A percentile compares a stretch with the other conserved stretches of the same genome.
These are phyloP conservation scores for Gerris lacustris DNA, from an alignment of 2,888 invertebrate species.

Conservation along the genomic window DNA sequence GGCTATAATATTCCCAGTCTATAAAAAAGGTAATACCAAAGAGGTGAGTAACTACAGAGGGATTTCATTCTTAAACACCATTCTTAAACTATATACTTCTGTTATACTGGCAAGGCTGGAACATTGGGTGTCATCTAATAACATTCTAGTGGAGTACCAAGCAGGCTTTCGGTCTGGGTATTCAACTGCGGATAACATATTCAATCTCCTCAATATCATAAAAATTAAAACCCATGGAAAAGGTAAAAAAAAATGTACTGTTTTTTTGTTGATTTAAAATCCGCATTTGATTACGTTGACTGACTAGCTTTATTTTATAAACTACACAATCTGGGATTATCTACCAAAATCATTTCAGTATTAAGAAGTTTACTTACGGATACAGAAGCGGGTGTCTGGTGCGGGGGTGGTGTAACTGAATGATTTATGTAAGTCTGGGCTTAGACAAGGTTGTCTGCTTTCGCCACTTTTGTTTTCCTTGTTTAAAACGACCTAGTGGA, in stretches of 20 bases:
- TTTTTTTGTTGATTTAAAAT: constrained; percentile 20
- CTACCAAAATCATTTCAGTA: constrained; percentile 10
- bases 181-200: constrained; percentile 15
- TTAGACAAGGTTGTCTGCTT: constrained; percentile 16
- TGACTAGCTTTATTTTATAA: constrained; percentile 14
- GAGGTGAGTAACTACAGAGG: constrained; percentile 14
- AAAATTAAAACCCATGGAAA: background rate
- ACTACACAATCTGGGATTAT: constrained; percentile 14
- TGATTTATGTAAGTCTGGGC: background rate
- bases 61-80: constrained; percentile 13
- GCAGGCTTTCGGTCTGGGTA: constrained; percentile 16
- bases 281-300: constrained; percentile 19
- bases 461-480: constrained; percentile 14
- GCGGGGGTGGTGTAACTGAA: constrained; percentile 5
- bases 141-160: constrained; percentile 11
- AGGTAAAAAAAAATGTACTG: constrained; percentile 9
- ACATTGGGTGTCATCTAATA: constrained; percentile 6
- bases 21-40: constrained; percentile 8
- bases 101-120: constrained; percentile 13
- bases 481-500: constrained; percentile 17
- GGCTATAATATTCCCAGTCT: constrained; percentile 15
- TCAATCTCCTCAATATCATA: constrained; percentile 7
- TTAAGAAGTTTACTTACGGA: background rate
- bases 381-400: constrained; percentile 11
- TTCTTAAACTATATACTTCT: constrained; percentile 11